Evolutionary conservation across 2,888 invertebrate species (phyloP).

Genomic region (Noctua janthina): DNA sequence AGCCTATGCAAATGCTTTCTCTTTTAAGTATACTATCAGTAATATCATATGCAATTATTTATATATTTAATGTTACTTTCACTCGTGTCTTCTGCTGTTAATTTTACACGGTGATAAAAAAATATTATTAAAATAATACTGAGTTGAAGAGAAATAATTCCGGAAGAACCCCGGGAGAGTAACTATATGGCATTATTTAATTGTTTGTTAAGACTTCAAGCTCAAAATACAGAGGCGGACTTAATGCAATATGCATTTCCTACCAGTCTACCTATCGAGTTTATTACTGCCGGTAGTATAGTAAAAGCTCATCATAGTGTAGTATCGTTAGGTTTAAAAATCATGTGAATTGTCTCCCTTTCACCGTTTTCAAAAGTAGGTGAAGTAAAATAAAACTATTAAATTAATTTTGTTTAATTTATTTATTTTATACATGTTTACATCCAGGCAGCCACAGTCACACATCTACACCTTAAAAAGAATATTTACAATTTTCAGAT

Average conservation of each 20-base stretch:
- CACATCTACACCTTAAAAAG: conserved; percentile 67
- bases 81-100: background rate
- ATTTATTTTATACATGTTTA: conserved; percentile 56
- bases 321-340: background rate
- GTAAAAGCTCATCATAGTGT: background rate
- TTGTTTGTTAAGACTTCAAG: too few species aligned
- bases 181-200: background rate
- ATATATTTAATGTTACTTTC: conserved; percentile 25
- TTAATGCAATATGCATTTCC: too few species aligned
- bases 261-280: too few species aligned
- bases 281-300: background rate
- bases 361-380: background rate
- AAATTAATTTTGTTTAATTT: conserved; percentile 47
- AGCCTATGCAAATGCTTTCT: conserved; percentile 27
- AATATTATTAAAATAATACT: background rate
- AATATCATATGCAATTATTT: conserved; percentile 18
- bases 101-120: background rate
- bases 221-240: too few species aligned
- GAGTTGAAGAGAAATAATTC: background rate
- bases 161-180: background rate
- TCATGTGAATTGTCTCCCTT: background rate
- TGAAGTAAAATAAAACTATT: conserved; percentile 34
- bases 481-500: conserved; percentile 74
- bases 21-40: background rate
- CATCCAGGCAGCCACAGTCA: conserved; percentile 70